Evolutionary conservation across 1,140 invertebrate genomes (phyloP), one percentile per base, ranked within the genome.

Genomic region (Heliconius melpomene): DNA sequence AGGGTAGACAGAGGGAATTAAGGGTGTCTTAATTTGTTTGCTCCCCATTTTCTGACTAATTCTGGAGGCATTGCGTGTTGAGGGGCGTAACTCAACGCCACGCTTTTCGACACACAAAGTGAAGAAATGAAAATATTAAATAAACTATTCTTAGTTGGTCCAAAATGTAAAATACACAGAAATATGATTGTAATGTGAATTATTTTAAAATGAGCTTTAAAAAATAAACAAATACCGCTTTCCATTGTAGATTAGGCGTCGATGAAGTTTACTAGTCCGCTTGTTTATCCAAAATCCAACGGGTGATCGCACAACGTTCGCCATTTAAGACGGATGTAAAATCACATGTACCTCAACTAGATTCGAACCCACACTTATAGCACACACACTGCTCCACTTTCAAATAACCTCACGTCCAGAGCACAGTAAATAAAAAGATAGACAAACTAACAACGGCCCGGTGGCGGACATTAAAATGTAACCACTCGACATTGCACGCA

Each of bases 401-500:
- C 86, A 79, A 88, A 90, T 79, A 85, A 87, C 83, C 80, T 87
- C 80, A 79, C 77, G 83, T 87, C 83, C 82, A 85, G 72, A 76
- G 80, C 79, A 87, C 82, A 86, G 83, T 86, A 87, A 89, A 91
- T 87, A 91, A 89, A 90, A 89, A 84, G 79, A 86, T 87, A 88
- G 83, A 86, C 85, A 85, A 84, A 85, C 84, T 84, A 85, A 85
- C 90, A 85, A 85, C 90, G 84, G 83, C 23, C 77, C 81, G 80
- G 82, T 83, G 84, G 85, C 83, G 82, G 81, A 86, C 87, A 91
- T 91, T 93, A 90, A 90, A 93, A 91, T 91, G 88, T 94, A 93
- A 91, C 92, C 92, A 93, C 89, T 94, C 91, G 91, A 93, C 90
- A 90, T 86, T 88, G 89, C 90, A 90, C 89, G 90, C 90, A 92